Evolutionary conservation across 2,113 vertebrate genomes (phyloP).

Genomic region (Tor tambroides): DNA sequence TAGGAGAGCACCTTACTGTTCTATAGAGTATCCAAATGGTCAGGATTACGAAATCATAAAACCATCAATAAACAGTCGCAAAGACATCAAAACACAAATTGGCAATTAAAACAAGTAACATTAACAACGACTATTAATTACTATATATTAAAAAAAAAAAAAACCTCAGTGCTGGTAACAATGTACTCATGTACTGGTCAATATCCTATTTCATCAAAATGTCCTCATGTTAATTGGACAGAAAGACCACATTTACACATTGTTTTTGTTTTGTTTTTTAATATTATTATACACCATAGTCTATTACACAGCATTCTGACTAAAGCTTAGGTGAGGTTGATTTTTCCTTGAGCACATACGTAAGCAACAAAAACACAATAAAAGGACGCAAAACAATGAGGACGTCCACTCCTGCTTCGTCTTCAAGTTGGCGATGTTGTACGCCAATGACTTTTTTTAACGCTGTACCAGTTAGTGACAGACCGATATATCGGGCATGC

Average conservation of each 20-base stretch:
- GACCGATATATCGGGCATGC: background rate
- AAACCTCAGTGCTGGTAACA: slow-evolving; percentile 76
- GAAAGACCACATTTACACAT: slow-evolving; percentile 51
- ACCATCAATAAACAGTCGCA: slow-evolving; percentile 67
- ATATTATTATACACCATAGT: slow-evolving; percentile 53
- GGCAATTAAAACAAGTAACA: slow-evolving; percentile 69
- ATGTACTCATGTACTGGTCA: slow-evolving; percentile 62
- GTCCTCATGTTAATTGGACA: slow-evolving; percentile 20
- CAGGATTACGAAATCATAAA: slow-evolving; percentile 71
- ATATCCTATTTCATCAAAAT: slow-evolving; percentile 49
- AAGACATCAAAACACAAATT: slow-evolving; percentile 73
- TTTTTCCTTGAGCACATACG: slow-evolving; percentile 65
- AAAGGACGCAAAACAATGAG: slow-evolving; percentile 50
- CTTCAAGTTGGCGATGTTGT: background rate
- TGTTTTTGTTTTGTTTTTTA: slow-evolving; percentile 15
- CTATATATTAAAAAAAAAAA: slow-evolving; percentile 57
- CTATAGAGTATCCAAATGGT: slow-evolving; percentile 72
- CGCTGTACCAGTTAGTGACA: slow-evolving; percentile 29
- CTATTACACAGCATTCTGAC: slow-evolving; percentile 64
- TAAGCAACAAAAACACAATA: slow-evolving; percentile 34
- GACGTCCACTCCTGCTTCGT: slow-evolving; percentile 24
- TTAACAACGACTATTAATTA: slow-evolving; percentile 68
- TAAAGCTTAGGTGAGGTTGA: slow-evolving; percentile 70
- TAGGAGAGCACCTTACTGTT: slow-evolving; percentile 77
- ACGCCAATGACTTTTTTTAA: background rate